These are phyloP conservation scores for Aleiodes leptofemur DNA, from an alignment of 2,888 invertebrate genomes.

Conservation along the genomic window DNA sequence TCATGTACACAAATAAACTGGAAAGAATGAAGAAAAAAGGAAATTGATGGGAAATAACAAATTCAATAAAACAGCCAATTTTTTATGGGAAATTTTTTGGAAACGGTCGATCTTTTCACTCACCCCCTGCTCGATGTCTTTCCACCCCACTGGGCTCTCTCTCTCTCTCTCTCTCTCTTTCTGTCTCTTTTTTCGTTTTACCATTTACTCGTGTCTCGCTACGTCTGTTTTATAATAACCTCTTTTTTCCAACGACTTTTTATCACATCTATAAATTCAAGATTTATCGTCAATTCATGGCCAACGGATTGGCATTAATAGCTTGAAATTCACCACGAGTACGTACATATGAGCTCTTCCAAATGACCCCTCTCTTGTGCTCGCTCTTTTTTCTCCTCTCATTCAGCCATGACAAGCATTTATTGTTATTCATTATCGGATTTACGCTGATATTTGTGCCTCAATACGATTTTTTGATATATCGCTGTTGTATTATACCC, in stretches of 20 bases:
- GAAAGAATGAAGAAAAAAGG: conserved; percentile 3
- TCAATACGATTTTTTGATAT: conserved; percentile 31
- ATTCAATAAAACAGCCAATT: conserved; percentile 30
- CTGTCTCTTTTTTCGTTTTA: conserved; percentile 27
- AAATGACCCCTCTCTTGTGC: conserved; percentile 17
- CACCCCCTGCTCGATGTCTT: conserved; percentile 23
- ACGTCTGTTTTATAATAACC: conserved; percentile 37
- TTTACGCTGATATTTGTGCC: conserved; percentile 26
- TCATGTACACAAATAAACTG: conserved; percentile 16
- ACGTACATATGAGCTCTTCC: conserved; percentile 19
- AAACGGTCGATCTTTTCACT: conserved; percentile 31
- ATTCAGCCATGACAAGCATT: conserved; percentile 24
- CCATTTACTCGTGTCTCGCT: conserved; percentile 30
- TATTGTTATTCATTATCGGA: conserved; percentile 37
- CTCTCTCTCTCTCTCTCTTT: conserved; percentile 8
- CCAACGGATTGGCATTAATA: conserved; percentile 38
- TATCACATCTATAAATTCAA: conserved; percentile 31
- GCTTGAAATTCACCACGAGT: conserved; percentile 28
- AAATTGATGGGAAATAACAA: conserved; percentile 9
- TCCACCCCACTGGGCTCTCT: conserved; percentile 42
- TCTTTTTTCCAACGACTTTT: conserved; percentile 20
- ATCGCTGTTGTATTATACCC: conserved; percentile 31
- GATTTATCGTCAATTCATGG: conserved; percentile 41
- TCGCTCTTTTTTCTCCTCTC: neutral
- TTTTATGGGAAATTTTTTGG: conserved; percentile 13